These are phyloP conservation scores for Tuberolachnus salignus DNA, from an alignment of 2,888 invertebrate genomes.

Conservation along the genomic window DNA sequence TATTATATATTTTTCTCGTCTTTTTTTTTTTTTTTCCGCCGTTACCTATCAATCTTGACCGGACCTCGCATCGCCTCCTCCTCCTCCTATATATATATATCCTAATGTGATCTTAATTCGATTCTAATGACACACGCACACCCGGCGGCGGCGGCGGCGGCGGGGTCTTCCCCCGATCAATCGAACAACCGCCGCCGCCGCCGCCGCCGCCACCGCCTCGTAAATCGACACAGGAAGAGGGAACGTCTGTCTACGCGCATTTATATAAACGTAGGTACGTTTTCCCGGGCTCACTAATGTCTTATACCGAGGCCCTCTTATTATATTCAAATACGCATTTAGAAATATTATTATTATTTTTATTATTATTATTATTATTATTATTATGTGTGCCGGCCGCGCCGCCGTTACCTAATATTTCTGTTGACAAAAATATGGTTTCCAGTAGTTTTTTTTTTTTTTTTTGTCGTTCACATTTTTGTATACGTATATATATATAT, in stretches of 20 bases:
- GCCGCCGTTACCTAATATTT: slow-evolving; percentile 23
- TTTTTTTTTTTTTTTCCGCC: slow-evolving; percentile 23
- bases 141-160: slow-evolving; percentile 46
- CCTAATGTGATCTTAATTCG: slow-evolving; percentile 57
- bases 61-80: slow-evolving; percentile 48
- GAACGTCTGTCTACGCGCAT: neutral
- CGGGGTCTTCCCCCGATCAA: slow-evolving; percentile 55
- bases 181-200: slow-evolving; percentile 47
- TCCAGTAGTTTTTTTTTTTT: slow-evolving; percentile 23
- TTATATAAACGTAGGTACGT: neutral
- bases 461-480: neutral
- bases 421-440: slow-evolving; percentile 51
- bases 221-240: no score
- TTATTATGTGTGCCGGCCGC: no score
- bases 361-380: no score
- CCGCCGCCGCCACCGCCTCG: neutral
- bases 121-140: slow-evolving; percentile 55
- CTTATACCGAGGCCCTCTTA: neutral
- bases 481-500: neutral
- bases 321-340: slow-evolving; percentile 33
- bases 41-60: slow-evolving; percentile 57
- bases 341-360: neutral
- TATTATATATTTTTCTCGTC: neutral
- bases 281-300: slow-evolving; percentile 44
- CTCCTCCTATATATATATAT: no score